Base-by-base conservation (phyloP, 1,140 invertebrate species). In the Palaemon carinicauda region DNA sequence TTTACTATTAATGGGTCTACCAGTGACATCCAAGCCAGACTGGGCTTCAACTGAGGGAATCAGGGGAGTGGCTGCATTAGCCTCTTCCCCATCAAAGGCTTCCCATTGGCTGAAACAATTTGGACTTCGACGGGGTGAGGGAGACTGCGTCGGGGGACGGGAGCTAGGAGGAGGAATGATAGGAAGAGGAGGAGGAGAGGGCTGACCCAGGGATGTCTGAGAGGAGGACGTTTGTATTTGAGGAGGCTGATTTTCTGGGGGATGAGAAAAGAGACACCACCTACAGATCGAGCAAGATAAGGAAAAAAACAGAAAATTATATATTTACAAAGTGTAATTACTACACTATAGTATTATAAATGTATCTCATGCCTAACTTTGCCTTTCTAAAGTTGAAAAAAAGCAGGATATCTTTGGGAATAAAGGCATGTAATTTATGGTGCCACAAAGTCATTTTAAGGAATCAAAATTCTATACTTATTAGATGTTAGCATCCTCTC, bases 201-300 rank as follows among this genome's bases (percentile, higher is more conserved):
- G 87, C 50, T 80, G 74, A 60, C 77, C 33, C 65, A 78, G 80
- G 56, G 84, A 87, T 73, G 89, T 73, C 41, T 69, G 71, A 84
- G 77, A 83, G 50, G 85, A 82, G 69, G 74, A 52, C 80, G 80
- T 79, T 74, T 82, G 74, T 78, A 56, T 83, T 51, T 88, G 87
- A 84, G 85, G 85, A 74, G 83, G 75, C 78, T 88, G 86, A 74
- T 89, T 86, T 27, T 90, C 89, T 41, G 87, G 89, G 77, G 89
- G 89, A 53, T 87, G 88, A 54, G n/a, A 85, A 50, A 33, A 82
- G 24, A 24, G 78, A 54, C 51, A 54, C 41, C 41, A 41, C 41
- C 41, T 41, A 41, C 41, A 41, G 41, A 41, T 41, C 41, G 12
- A 41, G 41, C 9, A 12, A 41, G 41, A 41, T 12, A 9, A 12